Conservation (phyloP, 2,113 vertebrate species). For the Rattus rattus region DNA sequence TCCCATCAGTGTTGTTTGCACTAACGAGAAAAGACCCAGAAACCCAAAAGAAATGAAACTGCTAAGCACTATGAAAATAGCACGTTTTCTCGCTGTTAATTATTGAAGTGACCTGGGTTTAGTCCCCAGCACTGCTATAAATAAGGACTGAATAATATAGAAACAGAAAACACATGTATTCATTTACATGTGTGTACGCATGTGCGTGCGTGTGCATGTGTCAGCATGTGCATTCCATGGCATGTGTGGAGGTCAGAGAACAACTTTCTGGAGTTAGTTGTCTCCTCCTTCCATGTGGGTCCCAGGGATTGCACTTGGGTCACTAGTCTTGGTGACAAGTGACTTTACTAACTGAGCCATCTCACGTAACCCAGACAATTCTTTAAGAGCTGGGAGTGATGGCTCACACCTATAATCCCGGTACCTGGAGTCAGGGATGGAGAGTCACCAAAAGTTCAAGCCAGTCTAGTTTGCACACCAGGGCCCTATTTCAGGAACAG, state of each 20-base stretch:
- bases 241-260: background rate
- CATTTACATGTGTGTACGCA: background rate
- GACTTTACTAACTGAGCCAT: background rate
- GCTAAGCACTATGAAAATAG: background rate
- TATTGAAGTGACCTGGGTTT: background rate
- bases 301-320: background rate
- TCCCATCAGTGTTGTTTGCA: slow-evolving; percentile 17
- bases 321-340: background rate
- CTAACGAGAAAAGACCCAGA: background rate
- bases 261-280: background rate
- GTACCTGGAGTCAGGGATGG: background rate
- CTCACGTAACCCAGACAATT: background rate
- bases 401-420: background rate
- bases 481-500: background rate
- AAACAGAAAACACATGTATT: background rate
- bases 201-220: background rate
- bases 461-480: background rate
- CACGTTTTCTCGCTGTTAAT: background rate
- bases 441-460: background rate
- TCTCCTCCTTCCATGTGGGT: background rate
- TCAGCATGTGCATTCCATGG: background rate
- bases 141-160: background rate
- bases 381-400: background rate
- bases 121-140: background rate
- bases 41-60: background rate